These are phyloP conservation scores for Xestia xanthographa DNA, from an alignment of 2,888 invertebrate species.

Conservation along the genomic window DNA sequence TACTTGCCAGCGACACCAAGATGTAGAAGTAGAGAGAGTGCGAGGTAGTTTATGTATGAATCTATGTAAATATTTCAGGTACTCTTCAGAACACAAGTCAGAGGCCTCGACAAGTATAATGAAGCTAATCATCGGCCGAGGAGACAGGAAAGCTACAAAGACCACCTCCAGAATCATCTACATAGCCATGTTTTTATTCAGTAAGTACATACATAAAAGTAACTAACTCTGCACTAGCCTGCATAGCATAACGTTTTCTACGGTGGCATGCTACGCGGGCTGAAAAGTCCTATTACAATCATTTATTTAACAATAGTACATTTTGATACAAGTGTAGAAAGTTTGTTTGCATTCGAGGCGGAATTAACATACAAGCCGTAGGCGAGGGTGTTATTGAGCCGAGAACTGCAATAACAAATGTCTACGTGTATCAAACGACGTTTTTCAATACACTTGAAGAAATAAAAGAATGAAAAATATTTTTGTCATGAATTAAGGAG, in stretches of 20 bases:
- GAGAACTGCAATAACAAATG: too few relatives aligned
- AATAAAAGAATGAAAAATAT: too few relatives aligned
- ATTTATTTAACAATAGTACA: too few relatives aligned
- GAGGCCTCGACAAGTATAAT: constrained; percentile 65
- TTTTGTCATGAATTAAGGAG: too few relatives aligned
- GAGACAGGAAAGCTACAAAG: constrained; percentile 70
- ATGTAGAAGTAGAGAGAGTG: neutral
- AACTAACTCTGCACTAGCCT: neutral
- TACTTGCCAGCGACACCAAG: neutral
- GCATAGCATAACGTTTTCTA: too few relatives aligned
- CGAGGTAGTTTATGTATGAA: neutral
- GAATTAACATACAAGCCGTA: too few relatives aligned
- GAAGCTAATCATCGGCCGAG: constrained; percentile 76
- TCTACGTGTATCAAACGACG: too few relatives aligned
- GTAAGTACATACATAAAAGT: constrained; percentile 70
- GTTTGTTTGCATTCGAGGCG: too few relatives aligned
- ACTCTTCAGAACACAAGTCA: constrained; percentile 72
- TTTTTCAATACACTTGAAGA: too few relatives aligned
- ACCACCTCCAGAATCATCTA: constrained; percentile 74
- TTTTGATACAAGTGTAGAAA: too few relatives aligned
- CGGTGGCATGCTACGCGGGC: too few relatives aligned
- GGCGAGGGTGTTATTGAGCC: too few relatives aligned
- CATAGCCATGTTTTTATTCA: constrained; percentile 73
- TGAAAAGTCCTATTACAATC: neutral
- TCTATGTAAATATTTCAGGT: constrained; percentile 70